phyloP scores from a whole-genome alignment of 2,797 vertebrate species.

The Sylvilagus floridanus region DNA sequence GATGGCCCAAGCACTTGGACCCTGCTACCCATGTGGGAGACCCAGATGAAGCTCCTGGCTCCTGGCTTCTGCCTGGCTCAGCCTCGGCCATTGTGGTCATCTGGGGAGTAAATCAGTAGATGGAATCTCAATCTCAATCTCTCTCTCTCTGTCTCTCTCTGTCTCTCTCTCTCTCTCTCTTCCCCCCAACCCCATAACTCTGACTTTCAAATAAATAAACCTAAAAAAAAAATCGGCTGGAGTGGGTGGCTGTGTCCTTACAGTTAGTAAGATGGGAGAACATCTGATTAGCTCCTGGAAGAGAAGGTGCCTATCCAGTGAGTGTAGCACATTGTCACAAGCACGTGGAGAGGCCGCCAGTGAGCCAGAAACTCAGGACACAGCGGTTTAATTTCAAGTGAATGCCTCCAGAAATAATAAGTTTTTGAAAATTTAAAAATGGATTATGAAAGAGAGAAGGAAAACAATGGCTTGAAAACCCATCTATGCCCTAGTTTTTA shows the following conservation, averaged over 20 bases:
- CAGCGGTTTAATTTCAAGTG: not conserved
- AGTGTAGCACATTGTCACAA: not conserved
- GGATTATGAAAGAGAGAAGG: not conserved
- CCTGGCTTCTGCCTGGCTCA: no score
- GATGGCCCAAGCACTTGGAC: no score
- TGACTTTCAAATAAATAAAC: no score
- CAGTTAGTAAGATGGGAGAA: not conserved
- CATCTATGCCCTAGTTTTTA: not conserved
- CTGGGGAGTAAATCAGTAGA: no score
- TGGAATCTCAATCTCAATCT: no score
- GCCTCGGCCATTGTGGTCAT: no score
- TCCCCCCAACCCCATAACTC: no score
- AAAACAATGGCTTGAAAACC: not conserved
- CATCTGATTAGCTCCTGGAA: not conserved
- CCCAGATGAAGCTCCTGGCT: no score
- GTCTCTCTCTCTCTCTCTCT: no score
- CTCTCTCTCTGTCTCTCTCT: no score
- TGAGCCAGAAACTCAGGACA: constrained; percentile 11
- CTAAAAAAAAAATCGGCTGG: not conserved
- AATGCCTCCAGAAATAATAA: constrained; percentile 21
- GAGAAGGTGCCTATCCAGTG: not conserved
- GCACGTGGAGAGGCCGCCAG: not conserved
- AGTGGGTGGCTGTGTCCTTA: not conserved
- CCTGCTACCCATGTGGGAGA: no score
- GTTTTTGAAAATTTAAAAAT: constrained; percentile 53